Evolutionary conservation across 1,140 invertebrate genomes (phyloP).

Genomic region (Protaetia brevitarsis): DNA sequence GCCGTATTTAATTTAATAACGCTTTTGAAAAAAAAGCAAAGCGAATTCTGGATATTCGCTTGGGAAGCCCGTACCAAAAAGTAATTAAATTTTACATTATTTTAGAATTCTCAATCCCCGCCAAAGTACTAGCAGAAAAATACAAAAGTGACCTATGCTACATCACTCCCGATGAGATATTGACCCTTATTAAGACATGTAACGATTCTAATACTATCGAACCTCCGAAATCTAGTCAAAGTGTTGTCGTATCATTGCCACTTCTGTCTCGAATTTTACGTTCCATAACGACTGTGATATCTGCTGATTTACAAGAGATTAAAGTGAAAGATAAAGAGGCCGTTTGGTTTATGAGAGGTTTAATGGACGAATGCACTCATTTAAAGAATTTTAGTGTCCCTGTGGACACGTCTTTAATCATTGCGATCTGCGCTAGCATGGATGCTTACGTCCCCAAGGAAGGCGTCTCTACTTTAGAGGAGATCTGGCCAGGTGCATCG

Average conservation of each 20-base stretch:
- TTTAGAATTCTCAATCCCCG: slow-evolving; percentile 20
- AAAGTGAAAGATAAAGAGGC: slow-evolving; percentile 67
- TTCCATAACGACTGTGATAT: neutral
- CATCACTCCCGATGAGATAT: slow-evolving; percentile 37
- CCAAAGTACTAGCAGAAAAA: slow-evolving; percentile 21
- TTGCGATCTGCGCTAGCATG: slow-evolving; percentile 76
- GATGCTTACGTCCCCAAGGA: slow-evolving; percentile 92
- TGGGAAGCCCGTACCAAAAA: too few relatives aligned
- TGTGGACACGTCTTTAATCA: slow-evolving; percentile 81
- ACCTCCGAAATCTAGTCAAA: slow-evolving; percentile 11
- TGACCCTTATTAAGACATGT: neutral
- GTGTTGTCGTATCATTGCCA: neutral
- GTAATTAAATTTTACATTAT: too few relatives aligned
- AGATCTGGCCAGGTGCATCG: slow-evolving; percentile 90
- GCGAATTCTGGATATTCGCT: too few relatives aligned
- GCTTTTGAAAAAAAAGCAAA: too few relatives aligned
- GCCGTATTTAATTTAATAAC: too few relatives aligned
- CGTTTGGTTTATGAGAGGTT: slow-evolving; percentile 91
- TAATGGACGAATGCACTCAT: slow-evolving; percentile 99
- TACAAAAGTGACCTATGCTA: slow-evolving; percentile 24
- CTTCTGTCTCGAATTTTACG: neutral
- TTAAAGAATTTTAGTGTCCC: slow-evolving; percentile 86
- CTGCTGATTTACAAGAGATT: slow-evolving; percentile 3
- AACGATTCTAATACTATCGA: neutral
- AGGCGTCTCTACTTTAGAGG: slow-evolving; percentile 73